Conservation (phyloP, 2,797 vertebrate species). For the Peromyscus nudipes region DNA sequence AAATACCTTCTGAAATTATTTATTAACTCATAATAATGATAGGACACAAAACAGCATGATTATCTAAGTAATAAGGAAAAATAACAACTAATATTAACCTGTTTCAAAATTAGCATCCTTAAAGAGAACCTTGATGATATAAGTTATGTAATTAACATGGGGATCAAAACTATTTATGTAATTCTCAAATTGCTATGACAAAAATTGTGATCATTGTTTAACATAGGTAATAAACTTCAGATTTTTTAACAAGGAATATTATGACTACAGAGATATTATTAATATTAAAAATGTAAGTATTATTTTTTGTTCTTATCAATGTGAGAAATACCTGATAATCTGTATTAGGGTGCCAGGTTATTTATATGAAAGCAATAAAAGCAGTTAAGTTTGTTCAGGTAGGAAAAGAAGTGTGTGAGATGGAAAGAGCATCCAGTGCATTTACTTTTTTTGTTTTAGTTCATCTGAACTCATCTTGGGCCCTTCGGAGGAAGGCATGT, state of each 20-base stretch:
- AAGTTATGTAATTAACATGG: not conserved
- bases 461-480: not conserved
- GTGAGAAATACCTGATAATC: not conserved
- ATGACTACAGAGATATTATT: not conserved
- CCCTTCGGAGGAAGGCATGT: not conserved
- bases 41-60: not conserved
- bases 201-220: not conserved
- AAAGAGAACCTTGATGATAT: not conserved
- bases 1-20: not conserved
- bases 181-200: not conserved
- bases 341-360: not conserved
- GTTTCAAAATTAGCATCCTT: constrained; percentile 31
- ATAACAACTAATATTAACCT: not conserved
- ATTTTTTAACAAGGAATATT: not conserved
- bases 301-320: not conserved
- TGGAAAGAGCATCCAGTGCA: not conserved
- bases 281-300: not conserved
- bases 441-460: not conserved
- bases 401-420: not conserved
- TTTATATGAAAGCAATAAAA: not conserved
- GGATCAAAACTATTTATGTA: not conserved
- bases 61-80: not conserved
- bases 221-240: not conserved
- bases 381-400: not conserved
- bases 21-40: not conserved